A percentile compares a stretch with the other conserved stretches of the same genome.
These are phyloP conservation scores for Cepaea hortensis DNA, from an alignment of 2,888 invertebrate species.

Conservation along the genomic window DNA sequence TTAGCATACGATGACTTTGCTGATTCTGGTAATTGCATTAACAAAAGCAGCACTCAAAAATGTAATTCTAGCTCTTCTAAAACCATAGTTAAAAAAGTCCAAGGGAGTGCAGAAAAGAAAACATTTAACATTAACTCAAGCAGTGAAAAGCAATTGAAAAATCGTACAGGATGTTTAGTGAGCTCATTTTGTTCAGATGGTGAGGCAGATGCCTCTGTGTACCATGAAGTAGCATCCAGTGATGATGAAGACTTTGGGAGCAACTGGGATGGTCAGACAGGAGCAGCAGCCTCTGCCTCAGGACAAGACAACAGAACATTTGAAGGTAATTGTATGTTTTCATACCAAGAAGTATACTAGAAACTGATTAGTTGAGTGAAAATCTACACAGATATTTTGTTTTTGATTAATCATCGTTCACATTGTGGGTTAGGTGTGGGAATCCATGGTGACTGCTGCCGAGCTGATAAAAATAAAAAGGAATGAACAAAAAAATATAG, in stretches of 20 bases:
- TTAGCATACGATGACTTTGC: slow-evolving; percentile 19
- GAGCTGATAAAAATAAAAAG: no score
- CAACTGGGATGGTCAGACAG: neutral
- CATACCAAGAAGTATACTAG: no score
- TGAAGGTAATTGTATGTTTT: neutral
- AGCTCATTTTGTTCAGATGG: neutral
- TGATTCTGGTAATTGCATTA: neutral
- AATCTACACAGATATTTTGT: no score
- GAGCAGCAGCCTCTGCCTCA: neutral
- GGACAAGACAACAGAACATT: neutral
- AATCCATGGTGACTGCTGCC: no score
- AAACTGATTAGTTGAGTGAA: no score
- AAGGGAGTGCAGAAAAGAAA: no score
- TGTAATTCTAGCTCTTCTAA: neutral
- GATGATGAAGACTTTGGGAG: neutral
- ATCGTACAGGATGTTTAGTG: neutral
- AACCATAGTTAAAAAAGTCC: neutral
- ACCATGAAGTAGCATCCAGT: neutral
- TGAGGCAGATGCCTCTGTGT: neutral
- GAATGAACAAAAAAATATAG: no score
- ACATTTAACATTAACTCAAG: neutral
- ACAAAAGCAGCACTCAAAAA: neutral
- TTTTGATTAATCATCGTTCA: no score
- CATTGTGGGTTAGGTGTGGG: no score
- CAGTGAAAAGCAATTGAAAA: neutral